These are phyloP conservation scores for Cheirogaleus medius DNA, from an alignment of 2,113 vertebrate species.

Conservation along the genomic window DNA sequence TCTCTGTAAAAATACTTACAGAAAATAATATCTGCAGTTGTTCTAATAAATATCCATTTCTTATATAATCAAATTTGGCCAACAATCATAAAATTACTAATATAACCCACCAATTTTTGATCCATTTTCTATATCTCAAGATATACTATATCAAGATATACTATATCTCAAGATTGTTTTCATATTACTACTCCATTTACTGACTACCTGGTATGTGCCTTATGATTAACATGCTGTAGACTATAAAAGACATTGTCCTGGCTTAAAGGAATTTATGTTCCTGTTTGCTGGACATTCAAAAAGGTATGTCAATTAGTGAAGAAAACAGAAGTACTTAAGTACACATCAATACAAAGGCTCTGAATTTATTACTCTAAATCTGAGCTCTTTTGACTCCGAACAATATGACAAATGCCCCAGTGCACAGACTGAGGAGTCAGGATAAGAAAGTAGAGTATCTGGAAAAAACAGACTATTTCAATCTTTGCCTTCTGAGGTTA, in stretches of 20 bases:
- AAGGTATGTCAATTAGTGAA: background rate
- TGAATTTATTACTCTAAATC: constrained; percentile 4
- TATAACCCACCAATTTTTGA: background rate
- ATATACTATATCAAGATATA: background rate
- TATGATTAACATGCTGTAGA: background rate
- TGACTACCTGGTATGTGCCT: background rate
- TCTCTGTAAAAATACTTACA: constrained; percentile 24
- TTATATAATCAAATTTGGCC: constrained; percentile 5
- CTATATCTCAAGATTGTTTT: background rate
- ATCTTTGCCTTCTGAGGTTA: background rate
- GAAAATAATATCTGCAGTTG: constrained; percentile 46
- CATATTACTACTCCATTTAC: background rate
- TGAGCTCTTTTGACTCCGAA: background rate
- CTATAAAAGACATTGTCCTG: background rate
- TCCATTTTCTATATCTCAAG: background rate
- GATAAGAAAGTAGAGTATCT: background rate
- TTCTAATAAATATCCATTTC: constrained; percentile 9
- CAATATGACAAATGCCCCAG: background rate
- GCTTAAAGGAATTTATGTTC: background rate
- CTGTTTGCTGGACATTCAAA: background rate
- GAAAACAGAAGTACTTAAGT: background rate
- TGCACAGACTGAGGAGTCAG: background rate
- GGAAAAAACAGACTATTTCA: background rate
- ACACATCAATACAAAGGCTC: background rate
- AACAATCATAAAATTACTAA: constrained; percentile 12